Evolutionary conservation across 1,140 invertebrate genomes (phyloP).

Genomic region (Myzus persicae): DNA sequence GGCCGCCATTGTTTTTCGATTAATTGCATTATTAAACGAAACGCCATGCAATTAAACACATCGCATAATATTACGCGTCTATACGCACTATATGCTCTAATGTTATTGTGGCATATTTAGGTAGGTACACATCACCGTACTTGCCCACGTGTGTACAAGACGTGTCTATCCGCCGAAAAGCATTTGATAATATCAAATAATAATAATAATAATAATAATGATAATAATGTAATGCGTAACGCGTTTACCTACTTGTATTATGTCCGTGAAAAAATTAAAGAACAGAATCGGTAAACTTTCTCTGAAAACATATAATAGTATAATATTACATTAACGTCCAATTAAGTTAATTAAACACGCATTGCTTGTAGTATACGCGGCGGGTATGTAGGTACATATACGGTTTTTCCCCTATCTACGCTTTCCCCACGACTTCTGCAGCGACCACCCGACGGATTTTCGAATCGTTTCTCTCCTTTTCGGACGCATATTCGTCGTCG

Average conservation of each 20-base stretch:
- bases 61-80: neutral
- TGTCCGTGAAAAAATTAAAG: neutral
- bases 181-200: neutral
- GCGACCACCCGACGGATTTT: neutral
- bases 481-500: neutral
- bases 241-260: neutral
- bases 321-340: neutral
- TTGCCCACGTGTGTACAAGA: neutral
- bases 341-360: neutral
- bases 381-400: neutral
- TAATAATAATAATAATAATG: too few relatives aligned
- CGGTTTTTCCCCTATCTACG: neutral
- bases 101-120: too few relatives aligned
- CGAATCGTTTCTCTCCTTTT: neutral
- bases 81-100: too few relatives aligned
- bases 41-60: neutral
- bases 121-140: neutral
- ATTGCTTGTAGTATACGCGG: neutral
- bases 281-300: neutral
- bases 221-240: too few relatives aligned
- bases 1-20: neutral
- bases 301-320: neutral
- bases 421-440: neutral
- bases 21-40: neutral
- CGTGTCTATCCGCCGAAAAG: neutral